These are phyloP conservation scores for Clunio marinus DNA, from an alignment of 2,888 invertebrate species.

Conservation along the genomic window DNA sequence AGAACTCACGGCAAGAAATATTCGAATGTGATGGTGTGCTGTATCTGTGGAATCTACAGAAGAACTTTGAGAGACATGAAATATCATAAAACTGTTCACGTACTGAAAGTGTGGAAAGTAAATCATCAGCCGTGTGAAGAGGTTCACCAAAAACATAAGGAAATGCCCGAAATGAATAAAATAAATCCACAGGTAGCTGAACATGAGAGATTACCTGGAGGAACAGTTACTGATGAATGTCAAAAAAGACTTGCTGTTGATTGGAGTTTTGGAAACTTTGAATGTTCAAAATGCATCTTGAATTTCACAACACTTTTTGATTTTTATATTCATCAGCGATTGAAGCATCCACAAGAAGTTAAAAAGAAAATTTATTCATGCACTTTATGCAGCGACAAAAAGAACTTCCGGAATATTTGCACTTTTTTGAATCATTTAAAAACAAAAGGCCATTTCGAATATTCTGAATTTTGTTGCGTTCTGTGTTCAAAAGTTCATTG, in stretches of 20 bases:
- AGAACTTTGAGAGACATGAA: neutral
- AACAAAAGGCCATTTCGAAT: conserved; percentile 43
- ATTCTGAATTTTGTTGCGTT: conserved; percentile 42
- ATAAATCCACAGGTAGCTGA: neutral
- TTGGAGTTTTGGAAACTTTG: conserved; percentile 17
- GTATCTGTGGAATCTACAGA: neutral
- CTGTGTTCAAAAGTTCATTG: conserved; percentile 21
- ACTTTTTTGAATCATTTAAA: conserved; percentile 45
- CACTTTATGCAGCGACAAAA: conserved; percentile 43
- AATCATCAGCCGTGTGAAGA: neutral
- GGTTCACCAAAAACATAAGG: neutral
- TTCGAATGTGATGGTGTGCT: neutral
- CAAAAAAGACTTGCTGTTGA: neutral
- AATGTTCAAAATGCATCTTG: conserved; percentile 3
- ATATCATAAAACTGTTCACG: neutral
- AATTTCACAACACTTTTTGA: neutral
- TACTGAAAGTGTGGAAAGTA: neutral
- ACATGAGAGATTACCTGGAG: conserved; percentile 6
- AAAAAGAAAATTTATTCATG: conserved; percentile 41
- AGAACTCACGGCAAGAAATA: neutral
- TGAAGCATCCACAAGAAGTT: conserved; percentile 16
- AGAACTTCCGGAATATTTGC: conserved; percentile 43
- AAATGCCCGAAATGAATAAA: neutral
- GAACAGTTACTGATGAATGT: conserved; percentile 23
- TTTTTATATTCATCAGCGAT: neutral